phyloP scores from a whole-genome alignment of 2,888 invertebrate species.

The Morpho deidamia region DNA sequence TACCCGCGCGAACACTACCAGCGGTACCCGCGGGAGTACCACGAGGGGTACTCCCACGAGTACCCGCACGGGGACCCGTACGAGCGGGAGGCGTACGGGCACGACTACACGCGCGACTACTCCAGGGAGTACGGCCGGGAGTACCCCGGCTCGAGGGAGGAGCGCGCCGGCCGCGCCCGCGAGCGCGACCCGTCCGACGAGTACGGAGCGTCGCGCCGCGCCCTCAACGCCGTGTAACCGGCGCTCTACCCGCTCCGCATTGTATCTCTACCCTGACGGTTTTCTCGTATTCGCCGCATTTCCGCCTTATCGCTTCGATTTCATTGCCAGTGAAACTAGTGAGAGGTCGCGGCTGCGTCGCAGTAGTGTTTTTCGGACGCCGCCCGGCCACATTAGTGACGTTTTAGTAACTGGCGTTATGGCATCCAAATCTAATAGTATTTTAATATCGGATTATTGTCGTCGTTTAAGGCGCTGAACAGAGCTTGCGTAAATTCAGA shows the following conservation, averaged over 20 bases:
- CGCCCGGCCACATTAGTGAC: slow-evolving; percentile 21
- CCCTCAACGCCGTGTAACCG: slow-evolving; percentile 83
- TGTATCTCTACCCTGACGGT: slow-evolving; percentile 10
- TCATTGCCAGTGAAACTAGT: slow-evolving; percentile 25
- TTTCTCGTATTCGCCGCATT: slow-evolving; percentile 8
- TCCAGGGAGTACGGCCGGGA: slow-evolving; percentile 63
- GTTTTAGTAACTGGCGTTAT: slow-evolving; percentile 24
- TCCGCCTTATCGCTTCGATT: slow-evolving; percentile 7
- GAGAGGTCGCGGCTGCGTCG: slow-evolving; percentile 20
- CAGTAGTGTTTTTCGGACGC: slow-evolving; percentile 8
- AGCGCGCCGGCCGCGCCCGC: slow-evolving; percentile 60
- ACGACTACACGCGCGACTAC: slow-evolving; percentile 60
- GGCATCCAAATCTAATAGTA: not conserved
- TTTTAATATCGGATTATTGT: not conserved
- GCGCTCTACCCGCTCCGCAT: slow-evolving; percentile 11
- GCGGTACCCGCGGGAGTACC: slow-evolving; percentile 35
- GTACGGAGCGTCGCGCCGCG: slow-evolving; percentile 82
- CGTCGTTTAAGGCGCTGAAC: no score
- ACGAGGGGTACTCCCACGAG: slow-evolving; percentile 53
- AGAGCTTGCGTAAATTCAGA: no score
- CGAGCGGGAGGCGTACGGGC: slow-evolving; percentile 55
- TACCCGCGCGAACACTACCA: slow-evolving; percentile 36
- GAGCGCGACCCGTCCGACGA: slow-evolving; percentile 69
- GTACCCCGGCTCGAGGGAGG: slow-evolving; percentile 62
- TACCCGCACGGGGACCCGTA: slow-evolving; percentile 46